Evolutionary conservation across 2,113 vertebrate genomes (phyloP).

Genomic region (Osmerus mordax): DNA sequence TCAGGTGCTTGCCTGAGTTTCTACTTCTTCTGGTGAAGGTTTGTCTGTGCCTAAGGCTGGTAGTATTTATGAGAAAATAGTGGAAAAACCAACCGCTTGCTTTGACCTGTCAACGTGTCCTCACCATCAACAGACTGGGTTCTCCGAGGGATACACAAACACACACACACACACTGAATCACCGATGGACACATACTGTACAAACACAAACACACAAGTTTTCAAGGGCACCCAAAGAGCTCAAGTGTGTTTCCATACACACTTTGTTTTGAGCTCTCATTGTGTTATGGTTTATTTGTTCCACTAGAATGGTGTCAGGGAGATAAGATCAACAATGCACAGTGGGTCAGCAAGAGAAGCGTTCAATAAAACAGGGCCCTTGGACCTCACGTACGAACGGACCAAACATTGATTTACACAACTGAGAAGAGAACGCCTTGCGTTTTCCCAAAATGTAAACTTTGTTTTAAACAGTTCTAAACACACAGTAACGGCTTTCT

Average conservation of each 20-base stretch:
- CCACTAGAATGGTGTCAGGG: conserved; percentile 52
- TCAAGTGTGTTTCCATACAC: conserved; percentile 31
- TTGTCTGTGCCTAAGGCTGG: conserved; percentile 21
- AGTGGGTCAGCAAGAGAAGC: conserved; percentile 36
- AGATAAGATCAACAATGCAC: conserved; percentile 63
- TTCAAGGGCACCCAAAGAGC: conserved; percentile 47
- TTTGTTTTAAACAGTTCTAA: conserved; percentile 11
- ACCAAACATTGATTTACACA: too few species aligned
- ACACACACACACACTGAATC: conserved; percentile 1
- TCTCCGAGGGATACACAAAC: conserved; percentile 1
- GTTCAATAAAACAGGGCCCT: conserved; percentile 37
- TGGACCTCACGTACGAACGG: too few species aligned
- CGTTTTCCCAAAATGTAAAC: too few species aligned
- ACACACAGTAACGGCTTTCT: conserved; percentile 34
- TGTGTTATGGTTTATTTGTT: conserved; percentile 55
- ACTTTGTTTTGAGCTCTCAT: conserved; percentile 35
- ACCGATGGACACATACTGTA: background rate
- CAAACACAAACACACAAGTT: conserved; percentile 1
- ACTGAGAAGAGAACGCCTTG: too few species aligned
- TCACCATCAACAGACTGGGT: conserved; percentile 55
- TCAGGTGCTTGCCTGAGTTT: conserved; percentile 44
- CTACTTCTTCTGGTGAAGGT: conserved; percentile 27
- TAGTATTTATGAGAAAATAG: conserved; percentile 56
- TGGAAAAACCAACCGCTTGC: conserved; percentile 47
- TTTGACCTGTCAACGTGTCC: conserved; percentile 37